A percentile compares a stretch with the other conserved stretches of the same genome.
Evolutionary conservation across 2,888 invertebrate species (phyloP).

Genomic region (Orchesella flavescens): DNA sequence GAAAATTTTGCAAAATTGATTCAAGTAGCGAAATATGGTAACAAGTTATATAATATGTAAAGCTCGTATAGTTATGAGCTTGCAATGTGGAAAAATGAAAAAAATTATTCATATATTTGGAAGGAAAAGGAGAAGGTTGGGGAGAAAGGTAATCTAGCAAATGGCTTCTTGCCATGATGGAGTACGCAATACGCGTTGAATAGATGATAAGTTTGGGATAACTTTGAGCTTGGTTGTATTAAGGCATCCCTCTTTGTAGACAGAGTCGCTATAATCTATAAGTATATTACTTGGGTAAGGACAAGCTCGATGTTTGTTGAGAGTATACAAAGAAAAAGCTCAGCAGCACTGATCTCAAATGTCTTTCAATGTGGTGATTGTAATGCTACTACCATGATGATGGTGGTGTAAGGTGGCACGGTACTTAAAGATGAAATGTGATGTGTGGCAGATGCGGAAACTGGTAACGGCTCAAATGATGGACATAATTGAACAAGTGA

Average conservation of each 20-base stretch:
- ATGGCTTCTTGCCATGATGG: constrained; percentile 28
- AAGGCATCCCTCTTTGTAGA: constrained; percentile 25
- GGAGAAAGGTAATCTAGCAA: constrained; percentile 50
- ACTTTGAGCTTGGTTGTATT: constrained; percentile 21
- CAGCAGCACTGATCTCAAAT: background rate
- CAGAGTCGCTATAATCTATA: constrained; percentile 26
- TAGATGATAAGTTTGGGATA: background rate
- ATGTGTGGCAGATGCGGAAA: constrained; percentile 73
- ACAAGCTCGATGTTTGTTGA: constrained; percentile 5
- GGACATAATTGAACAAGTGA: constrained; percentile 73
- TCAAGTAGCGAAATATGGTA: background rate
- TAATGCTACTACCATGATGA: background rate
- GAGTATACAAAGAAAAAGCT: constrained; percentile 6
- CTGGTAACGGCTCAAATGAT: constrained; percentile 73
- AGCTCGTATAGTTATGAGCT: constrained; percentile 4
- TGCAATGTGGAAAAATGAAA: background rate
- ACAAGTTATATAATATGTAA: constrained; percentile 40
- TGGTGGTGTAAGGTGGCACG: constrained; percentile 10
- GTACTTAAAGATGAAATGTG: constrained; percentile 51
- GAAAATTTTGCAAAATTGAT: no score
- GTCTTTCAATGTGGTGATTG: background rate
- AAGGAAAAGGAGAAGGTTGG: background rate
- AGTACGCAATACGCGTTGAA: background rate
- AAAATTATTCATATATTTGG: background rate
- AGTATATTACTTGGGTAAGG: background rate